phyloP scores from a whole-genome alignment of 2,797 vertebrate species.

The Centropyge bicolor region DNA sequence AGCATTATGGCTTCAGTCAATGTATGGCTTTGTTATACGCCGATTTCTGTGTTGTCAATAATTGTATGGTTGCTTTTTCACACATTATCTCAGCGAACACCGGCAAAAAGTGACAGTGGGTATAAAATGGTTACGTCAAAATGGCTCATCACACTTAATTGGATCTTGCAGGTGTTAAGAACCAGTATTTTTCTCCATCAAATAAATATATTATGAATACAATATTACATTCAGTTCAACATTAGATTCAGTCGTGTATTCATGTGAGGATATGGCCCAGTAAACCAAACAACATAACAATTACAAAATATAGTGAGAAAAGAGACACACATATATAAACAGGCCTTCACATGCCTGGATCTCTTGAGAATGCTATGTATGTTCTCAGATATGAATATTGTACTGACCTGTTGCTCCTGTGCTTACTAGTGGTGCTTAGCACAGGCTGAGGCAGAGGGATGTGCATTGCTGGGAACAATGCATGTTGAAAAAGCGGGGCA shows the following conservation, averaged over 20 bases:
- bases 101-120: constrained; percentile 28
- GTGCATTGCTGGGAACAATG: constrained; percentile 36
- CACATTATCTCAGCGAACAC: constrained; percentile 47
- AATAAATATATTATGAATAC: constrained; percentile 24
- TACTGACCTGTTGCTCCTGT: constrained; percentile 34
- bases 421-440: constrained; percentile 8
- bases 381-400: constrained; percentile 24
- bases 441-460: constrained; percentile 22
- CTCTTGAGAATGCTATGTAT: constrained; percentile 29
- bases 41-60: constrained; percentile 42
- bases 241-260: constrained; percentile 13
- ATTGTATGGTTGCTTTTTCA: constrained; percentile 46
- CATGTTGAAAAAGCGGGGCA: constrained; percentile 18
- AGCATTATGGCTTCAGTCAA: constrained; percentile 50
- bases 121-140: constrained; percentile 34
- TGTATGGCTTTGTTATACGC: constrained; percentile 51
- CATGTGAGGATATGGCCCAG: neutral
- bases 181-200: constrained; percentile 24
- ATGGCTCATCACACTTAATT: constrained; percentile 47
- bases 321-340: too few relatives aligned
- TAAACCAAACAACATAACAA: constrained; percentile 10
- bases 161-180: constrained; percentile 46
- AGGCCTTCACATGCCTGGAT: neutral
- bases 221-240: constrained; percentile 20
- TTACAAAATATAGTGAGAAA: neutral